Evolutionary conservation across 2,113 vertebrate species (phyloP).

Genomic region (Ivindomyrus marchei): DNA sequence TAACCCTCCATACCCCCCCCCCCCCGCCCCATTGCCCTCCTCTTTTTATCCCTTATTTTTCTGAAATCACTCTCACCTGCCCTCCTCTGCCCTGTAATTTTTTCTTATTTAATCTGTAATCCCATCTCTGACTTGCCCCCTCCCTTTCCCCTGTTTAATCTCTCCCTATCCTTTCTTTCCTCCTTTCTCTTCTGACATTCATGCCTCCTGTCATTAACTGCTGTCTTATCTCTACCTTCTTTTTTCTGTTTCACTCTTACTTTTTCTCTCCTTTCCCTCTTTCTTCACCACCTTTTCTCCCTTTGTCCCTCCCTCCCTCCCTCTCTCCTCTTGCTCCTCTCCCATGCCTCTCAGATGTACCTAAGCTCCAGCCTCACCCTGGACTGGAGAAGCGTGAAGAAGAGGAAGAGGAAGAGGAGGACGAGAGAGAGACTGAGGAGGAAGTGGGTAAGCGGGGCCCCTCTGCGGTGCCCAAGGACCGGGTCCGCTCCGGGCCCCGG

Average conservation of each 20-base stretch:
- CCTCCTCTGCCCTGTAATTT: neutral
- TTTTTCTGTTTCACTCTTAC: neutral
- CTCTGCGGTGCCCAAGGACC: slow-evolving; percentile 72
- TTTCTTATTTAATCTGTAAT: neutral
- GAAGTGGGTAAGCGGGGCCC: slow-evolving; percentile 76
- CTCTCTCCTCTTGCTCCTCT: slow-evolving; percentile 9
- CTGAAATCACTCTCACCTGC: neutral
- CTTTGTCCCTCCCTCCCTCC: neutral
- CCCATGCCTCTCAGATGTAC: slow-evolving; percentile 73
- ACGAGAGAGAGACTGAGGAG: slow-evolving; percentile 80
- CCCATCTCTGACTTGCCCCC: neutral
- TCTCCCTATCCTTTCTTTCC: neutral
- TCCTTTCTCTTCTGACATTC: neutral
- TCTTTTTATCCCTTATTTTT: neutral
- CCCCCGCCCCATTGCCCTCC: neutral
- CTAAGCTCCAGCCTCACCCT: slow-evolving; percentile 92
- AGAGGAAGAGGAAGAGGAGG: slow-evolving; percentile 90
- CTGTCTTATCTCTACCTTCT: neutral
- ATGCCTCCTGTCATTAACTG: neutral
- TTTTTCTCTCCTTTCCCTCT: neutral
- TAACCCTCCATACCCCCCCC: neutral
- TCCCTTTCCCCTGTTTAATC: no score
- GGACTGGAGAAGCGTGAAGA: slow-evolving; percentile 87
- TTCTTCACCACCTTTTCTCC: neutral
- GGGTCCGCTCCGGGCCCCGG: slow-evolving; percentile 90